Evolutionary conservation across 1,140 invertebrate species (phyloP), one percentile per base, ranked within the genome.

Genomic region (Whitmania pigra): DNA sequence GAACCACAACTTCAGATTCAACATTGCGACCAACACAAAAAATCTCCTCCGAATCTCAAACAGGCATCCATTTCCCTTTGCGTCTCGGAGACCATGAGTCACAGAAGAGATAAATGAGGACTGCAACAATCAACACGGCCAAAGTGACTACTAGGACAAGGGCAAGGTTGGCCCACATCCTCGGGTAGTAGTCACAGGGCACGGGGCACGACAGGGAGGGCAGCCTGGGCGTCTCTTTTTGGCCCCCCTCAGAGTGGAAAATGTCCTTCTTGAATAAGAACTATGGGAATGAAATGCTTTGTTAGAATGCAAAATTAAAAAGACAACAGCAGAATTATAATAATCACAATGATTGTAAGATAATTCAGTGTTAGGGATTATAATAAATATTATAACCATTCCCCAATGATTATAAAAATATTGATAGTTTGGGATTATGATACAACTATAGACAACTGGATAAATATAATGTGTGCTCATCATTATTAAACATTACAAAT

Each of bases 111-210:
- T 71, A 55, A 27, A 71, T 17, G 29, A 53, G 20, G n/a, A 71
- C 53, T 22, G 53, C 53, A 54, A 54, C 29, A 7, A 31, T 54
- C 22, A 3, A 54, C 22, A 71, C 29, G 43, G 53, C 7, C 36
- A 71, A 71, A 27, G 69, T 31, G 18, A 29, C 9, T 22, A 25
- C n/a, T 7, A 53, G 20, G 43, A 71, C 27, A 17, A 71, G 55
- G 69, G 31, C 36, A 3, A 71, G 53, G 20, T 20, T 54, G 29
- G 53, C 40, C 69, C 40, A 71, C 20, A 53, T 71, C 53, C 49
- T 71, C 11, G 69, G 18, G 43, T 71, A 71, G 29, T 71, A 71
- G 43, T 71, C 69, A 18, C 69, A 71, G 9, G 69, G 40, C 11
- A 49, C 49, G 0, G 69, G 69, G 27, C 69, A 71, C 9, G 29